phyloP scores from a whole-genome alignment of 2,113 vertebrate species.

The Chionomys nivalis region DNA sequence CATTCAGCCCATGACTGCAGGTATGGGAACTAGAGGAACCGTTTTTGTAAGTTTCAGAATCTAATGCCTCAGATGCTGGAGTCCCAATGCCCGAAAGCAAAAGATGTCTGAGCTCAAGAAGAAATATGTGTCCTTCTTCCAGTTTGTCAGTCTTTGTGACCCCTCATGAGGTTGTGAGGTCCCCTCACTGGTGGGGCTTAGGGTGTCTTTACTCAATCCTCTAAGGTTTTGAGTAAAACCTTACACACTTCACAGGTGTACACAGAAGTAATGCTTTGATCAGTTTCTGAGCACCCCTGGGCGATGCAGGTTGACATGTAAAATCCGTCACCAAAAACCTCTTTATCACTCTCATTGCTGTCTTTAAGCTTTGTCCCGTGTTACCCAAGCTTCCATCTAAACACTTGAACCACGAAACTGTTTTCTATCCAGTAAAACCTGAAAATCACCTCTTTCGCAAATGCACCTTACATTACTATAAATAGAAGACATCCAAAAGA shows the following conservation, averaged over 20 bases:
- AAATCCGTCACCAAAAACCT: neutral
- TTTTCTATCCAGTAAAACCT: slow-evolving; percentile 22
- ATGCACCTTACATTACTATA: slow-evolving; percentile 25
- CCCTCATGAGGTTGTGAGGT: neutral
- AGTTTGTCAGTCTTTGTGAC: neutral
- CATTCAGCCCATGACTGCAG: neutral
- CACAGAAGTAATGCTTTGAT: neutral
- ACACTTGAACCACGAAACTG: neutral
- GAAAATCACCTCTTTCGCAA: slow-evolving; percentile 50
- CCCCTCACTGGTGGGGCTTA: neutral
- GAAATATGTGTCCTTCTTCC: neutral
- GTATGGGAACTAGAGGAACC: neutral
- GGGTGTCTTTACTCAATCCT: neutral
- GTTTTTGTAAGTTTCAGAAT: neutral
- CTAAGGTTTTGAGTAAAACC: neutral
- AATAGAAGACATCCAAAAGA: slow-evolving; percentile 28
- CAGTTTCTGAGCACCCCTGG: neutral
- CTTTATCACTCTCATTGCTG: neutral
- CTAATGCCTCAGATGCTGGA: neutral
- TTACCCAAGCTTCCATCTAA: neutral
- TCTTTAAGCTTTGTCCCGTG: neutral
- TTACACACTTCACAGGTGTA: no score
- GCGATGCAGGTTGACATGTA: neutral
- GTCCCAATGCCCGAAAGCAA: neutral
- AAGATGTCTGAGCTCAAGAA: neutral